Evolutionary conservation across 2,113 vertebrate species (phyloP).

Genomic region (Ophthalmolycus amberensis): DNA sequence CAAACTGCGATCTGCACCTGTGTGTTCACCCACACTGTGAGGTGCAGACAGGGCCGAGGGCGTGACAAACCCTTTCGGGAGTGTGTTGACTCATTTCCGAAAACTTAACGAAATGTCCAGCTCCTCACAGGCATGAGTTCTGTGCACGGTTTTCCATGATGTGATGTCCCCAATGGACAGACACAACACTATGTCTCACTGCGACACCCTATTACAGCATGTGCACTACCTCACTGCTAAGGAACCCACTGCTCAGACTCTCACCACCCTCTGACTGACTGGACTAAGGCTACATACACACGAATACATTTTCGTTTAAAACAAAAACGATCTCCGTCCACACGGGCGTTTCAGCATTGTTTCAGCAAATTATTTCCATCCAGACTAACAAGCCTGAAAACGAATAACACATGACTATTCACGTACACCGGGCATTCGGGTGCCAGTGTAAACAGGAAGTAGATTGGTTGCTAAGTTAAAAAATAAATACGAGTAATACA

Average conservation of each 20-base stretch:
- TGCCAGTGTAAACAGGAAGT: too few relatives aligned
- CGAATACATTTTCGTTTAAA: too few relatives aligned
- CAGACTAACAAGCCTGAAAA: too few relatives aligned
- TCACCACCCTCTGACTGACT: slow-evolving; percentile 22
- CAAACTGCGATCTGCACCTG: slow-evolving; percentile 61
- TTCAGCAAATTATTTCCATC: too few relatives aligned
- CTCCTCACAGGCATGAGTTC: slow-evolving; percentile 34
- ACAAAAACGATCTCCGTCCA: too few relatives aligned
- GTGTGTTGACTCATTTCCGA: slow-evolving; percentile 61
- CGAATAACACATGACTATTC: too few relatives aligned
- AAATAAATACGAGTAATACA: too few relatives aligned
- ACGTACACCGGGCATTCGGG: too few relatives aligned
- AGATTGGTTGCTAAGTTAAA: too few relatives aligned
- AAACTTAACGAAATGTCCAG: slow-evolving; percentile 47
- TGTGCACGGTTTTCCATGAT: slow-evolving; percentile 75
- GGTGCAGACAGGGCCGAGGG: slow-evolving; percentile 39
- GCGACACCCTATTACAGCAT: slow-evolving; percentile 66
- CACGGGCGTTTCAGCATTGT: too few relatives aligned
- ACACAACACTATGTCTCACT: slow-evolving; percentile 52
- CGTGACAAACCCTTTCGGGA: slow-evolving; percentile 8
- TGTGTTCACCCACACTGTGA: slow-evolving; percentile 33
- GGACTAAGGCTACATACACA: neutral
- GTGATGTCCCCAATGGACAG: slow-evolving; percentile 63
- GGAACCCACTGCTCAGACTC: slow-evolving; percentile 39
- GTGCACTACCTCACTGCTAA: slow-evolving; percentile 65